Conservation (phyloP, 1,140 invertebrate genomes). For the Drosophila navojoa region DNA sequence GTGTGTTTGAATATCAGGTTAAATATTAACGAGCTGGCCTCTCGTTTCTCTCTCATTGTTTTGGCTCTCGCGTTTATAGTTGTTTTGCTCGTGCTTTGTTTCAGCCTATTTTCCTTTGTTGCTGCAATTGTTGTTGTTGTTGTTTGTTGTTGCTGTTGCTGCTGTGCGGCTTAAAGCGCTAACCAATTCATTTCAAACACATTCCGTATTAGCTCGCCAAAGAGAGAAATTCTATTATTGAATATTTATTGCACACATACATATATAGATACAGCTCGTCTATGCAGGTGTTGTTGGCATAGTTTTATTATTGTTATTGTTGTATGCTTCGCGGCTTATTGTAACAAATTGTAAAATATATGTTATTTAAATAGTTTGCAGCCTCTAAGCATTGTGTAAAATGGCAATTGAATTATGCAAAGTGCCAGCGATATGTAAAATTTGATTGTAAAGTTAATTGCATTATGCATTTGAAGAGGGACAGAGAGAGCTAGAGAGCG, state of each 20-base stretch:
- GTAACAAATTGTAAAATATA: constrained; percentile 54
- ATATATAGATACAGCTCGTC: neutral
- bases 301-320: constrained; percentile 11
- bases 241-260: neutral
- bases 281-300: constrained; percentile 13
- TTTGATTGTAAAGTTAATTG: constrained; percentile 52
- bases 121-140: neutral
- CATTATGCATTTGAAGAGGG: constrained; percentile 11
- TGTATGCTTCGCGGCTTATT: constrained; percentile 22
- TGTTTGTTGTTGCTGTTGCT: neutral
- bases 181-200: constrained; percentile 59
- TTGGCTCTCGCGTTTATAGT: neutral
- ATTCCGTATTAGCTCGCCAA: constrained; percentile 45
- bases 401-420: constrained; percentile 30
- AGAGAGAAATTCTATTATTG: constrained; percentile 24
- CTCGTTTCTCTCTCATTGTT: constrained; percentile 47
- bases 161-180: constrained; percentile 35
- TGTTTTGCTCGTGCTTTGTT: constrained; percentile 19
- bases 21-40: constrained; percentile 66
- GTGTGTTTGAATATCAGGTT: constrained; percentile 49
- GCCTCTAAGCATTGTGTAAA: constrained; percentile 49
- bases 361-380: constrained; percentile 52
- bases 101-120: neutral
- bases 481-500: neutral
- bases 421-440: constrained; percentile 39